Percentiles rank a stretch among this genome's conserved stretches.
Conservation (phyloP, 1,140 invertebrate genomes). For the Drosophila aff. region DNA sequence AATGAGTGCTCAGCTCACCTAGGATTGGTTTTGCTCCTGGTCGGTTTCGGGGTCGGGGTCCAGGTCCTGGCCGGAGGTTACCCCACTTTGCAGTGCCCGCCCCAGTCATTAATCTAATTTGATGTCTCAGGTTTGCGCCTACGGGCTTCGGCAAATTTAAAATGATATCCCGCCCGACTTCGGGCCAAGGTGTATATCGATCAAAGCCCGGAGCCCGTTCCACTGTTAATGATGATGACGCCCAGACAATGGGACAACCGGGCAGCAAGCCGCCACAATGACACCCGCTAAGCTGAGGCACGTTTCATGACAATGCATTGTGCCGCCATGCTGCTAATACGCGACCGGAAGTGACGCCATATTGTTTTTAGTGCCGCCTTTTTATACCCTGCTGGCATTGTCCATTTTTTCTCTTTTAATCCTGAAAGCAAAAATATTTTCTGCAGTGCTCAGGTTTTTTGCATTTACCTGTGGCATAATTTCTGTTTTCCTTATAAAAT, state of each 20-base stretch:
- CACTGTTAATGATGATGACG: constrained; percentile 74
- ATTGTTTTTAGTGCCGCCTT: constrained; percentile 65
- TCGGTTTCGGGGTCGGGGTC: background rate
- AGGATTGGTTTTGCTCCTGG: constrained; percentile 20
- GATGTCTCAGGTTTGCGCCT: constrained; percentile 18
- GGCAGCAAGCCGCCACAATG: constrained; percentile 49
- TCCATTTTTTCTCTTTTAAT: background rate
- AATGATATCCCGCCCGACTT: constrained; percentile 46
- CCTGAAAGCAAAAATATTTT: background rate
- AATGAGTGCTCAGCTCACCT: constrained; percentile 60
- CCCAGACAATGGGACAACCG: constrained; percentile 42
- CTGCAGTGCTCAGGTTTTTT: background rate
- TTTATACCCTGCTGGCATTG: background rate
- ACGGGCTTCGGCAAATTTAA: constrained; percentile 41
- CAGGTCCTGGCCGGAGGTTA: constrained; percentile 2
- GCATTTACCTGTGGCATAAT: background rate
- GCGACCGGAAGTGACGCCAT: constrained; percentile 74
- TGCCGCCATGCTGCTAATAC: constrained; percentile 56
- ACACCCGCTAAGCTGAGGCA: constrained; percentile 66
- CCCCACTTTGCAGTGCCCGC: constrained; percentile 24
- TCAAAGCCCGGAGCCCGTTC: constrained; percentile 54
- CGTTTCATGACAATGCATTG: constrained; percentile 63
- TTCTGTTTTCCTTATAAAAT: too few species aligned
- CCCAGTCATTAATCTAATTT: constrained; percentile 79
- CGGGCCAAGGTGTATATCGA: constrained; percentile 67